Evolutionary conservation across 2,888 invertebrate species (phyloP).

Genomic region (Chaetoderma sp.): DNA sequence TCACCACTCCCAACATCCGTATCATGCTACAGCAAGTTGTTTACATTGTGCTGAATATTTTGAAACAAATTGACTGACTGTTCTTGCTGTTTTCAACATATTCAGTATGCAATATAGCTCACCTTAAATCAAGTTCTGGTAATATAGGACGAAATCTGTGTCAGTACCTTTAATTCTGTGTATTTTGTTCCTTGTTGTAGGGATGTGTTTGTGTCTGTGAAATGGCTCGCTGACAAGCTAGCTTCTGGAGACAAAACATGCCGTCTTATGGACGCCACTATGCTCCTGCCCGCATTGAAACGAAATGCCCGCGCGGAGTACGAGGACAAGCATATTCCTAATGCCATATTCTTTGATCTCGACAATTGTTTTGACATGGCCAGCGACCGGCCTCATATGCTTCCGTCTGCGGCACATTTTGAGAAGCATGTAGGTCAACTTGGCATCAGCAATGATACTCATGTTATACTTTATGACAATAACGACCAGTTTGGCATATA

Average conservation of each 20-base stretch:
- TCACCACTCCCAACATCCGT: no score
- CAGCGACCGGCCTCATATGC: slow-evolving; percentile 52
- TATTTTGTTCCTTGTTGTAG: no score
- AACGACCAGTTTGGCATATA: slow-evolving; percentile 51
- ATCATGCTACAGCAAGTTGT: no score
- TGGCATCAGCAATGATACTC: slow-evolving; percentile 56
- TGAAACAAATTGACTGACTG: no score
- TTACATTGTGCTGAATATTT: no score
- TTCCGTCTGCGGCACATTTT: slow-evolving; percentile 53
- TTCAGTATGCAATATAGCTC: no score
- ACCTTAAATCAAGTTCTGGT: no score
- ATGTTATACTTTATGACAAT: slow-evolving; percentile 63
- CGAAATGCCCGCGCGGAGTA: slow-evolving; percentile 52
- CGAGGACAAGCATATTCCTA: slow-evolving; percentile 57
- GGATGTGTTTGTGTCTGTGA: slow-evolving; percentile 37
- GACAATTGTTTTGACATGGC: slow-evolving; percentile 55
- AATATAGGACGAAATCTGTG: no score
- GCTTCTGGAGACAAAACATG: slow-evolving; percentile 37
- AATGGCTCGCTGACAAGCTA: slow-evolving; percentile 35
- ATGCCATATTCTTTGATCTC: slow-evolving; percentile 63
- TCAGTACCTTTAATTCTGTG: no score
- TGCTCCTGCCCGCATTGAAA: slow-evolving; percentile 54
- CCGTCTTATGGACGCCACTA: slow-evolving; percentile 58
- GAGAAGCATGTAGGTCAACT: slow-evolving; percentile 56
- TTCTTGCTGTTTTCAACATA: no score